A percentile compares a stretch with the other conserved stretches of the same genome.
Conservation (phyloP, 2,888 invertebrate genomes). For the Erpobdella octoculata region DNA sequence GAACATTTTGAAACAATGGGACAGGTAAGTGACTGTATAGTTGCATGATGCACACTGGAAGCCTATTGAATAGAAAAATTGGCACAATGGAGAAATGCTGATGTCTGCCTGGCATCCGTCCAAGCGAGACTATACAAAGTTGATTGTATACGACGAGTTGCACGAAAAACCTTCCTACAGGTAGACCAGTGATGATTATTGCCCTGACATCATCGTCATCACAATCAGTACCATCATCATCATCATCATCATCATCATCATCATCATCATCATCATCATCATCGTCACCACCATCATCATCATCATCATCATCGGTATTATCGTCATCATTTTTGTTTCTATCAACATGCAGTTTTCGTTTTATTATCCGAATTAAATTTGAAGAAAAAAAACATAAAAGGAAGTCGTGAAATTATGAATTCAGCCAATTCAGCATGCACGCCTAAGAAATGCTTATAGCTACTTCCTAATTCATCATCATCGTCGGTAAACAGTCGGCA, state of each 20-base stretch:
- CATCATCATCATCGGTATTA: background rate
- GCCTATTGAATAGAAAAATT: background rate
- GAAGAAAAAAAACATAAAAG: too few species aligned
- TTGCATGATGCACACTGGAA: too few species aligned
- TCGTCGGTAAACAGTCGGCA: too few species aligned
- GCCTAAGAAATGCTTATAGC: too few species aligned
- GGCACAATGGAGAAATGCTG: background rate
- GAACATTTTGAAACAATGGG: too few species aligned
- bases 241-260: slow-evolving; percentile 1
- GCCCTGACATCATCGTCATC: background rate
- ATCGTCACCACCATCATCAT: background rate
- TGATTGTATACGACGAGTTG: background rate
- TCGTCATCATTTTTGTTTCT: background rate
- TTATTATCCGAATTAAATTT: too few species aligned
- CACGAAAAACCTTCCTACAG: background rate
- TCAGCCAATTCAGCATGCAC: too few species aligned
- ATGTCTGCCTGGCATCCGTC: background rate
- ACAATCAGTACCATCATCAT: background rate
- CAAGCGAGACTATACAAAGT: background rate
- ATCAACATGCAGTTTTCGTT: too few species aligned
- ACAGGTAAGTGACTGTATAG: too few species aligned
- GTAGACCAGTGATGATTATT: background rate
- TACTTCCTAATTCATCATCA: too few species aligned
- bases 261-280: slow-evolving; percentile 4
- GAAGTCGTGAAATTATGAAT: too few species aligned